Evolutionary conservation across 2,888 invertebrate genomes (phyloP), one percentile per base, ranked within the genome.

Genomic region (Euphydryas editha): DNA sequence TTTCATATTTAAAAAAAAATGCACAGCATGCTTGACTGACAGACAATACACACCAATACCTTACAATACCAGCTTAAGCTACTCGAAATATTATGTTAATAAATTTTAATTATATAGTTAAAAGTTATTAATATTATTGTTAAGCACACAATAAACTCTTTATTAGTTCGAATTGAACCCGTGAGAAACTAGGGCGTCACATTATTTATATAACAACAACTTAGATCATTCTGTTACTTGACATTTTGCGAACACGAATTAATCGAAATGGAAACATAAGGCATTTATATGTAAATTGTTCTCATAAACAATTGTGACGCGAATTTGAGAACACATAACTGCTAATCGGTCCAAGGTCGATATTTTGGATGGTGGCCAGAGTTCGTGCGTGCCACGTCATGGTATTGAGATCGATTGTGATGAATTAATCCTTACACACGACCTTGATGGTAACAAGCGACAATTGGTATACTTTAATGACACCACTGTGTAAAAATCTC

Each of bases 321-420:
- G 49, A 83, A 77, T 60, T 61, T 44, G 13, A 51, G 57, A 65
- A 47, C 79, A 81, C 81, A 83, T 82, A 79, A 79, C 79, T 79
- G 78, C 78, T 78, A 79, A 80, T 83, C 76, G 78, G 73, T 73
- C 76, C 86, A 88, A 88, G 87, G 90, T 82, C 84, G 79, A 72
- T 71, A 72, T 73, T 79, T 86, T 90, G 89, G 90, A 88, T 78
- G 70, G 72, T 70, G 72, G 86, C 89, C 88, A 89, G 69, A 61
- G 55, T 59, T 83, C 72, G 76, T 72, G 71, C 62, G 62, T 54
- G 30, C 36, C 17, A 11, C 54, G 17, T 54, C 73, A 79, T 80
- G 78, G 78, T 77, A 81, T 79, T 78, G 74, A 72, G 73, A 76
- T 76, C 7, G 70, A 76, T 77, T 81, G 47, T 20, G 72, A 75